Base-by-base conservation (phyloP, 2,888 invertebrate genomes). In the Linhomoeus sp. region DNA sequence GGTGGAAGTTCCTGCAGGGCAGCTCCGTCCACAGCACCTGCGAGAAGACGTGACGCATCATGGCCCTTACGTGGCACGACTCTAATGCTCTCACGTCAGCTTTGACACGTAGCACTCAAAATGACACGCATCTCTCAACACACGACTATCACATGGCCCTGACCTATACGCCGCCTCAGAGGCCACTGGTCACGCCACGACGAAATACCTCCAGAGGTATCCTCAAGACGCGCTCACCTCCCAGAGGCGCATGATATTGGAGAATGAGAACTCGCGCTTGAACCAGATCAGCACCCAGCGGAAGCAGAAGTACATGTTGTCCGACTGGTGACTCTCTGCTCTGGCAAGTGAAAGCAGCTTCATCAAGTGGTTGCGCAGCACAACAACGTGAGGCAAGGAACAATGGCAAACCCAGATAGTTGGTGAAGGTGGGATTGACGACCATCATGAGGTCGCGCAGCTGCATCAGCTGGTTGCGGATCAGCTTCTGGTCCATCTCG, bases 301-400 rank as follows among this genome's bases (percentile, higher is more conserved):
- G 71, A 97, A 97, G 67, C 90, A 90, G 70, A 97, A 97, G 69
- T 87, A 94, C 84, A 97, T 86, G 66, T 94, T 92, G 5, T 82
- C 85, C 1, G 81, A 81, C 56, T 88, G 85, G 63, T 86, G 81
- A n/a, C n/a, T n/a, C n/a, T n/a, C n/a, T n/a, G n/a, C n/a, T n/a
- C n/a, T n/a, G n/a, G n/a, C n/a, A n/a, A n/a, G n/a, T 80, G 38
- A 85, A 80, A n/a, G n/a, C n/a, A n/a, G n/a, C n/a, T n/a, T n/a
- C n/a, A n/a, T n/a, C n/a, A n/a, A n/a, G n/a, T n/a, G n/a, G n/a
- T n/a, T n/a, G n/a, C n/a, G n/a, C n/a, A n/a, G n/a, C n/a, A n/a
- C n/a, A n/a, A n/a, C n/a, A n/a, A n/a, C n/a, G n/a, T n/a, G n/a
- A n/a, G n/a, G n/a, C n/a, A n/a, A n/a, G n/a, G n/a, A n/a, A n/a